phyloP scores from a whole-genome alignment of 2,113 vertebrate species.

The Colossoma macropomum region DNA sequence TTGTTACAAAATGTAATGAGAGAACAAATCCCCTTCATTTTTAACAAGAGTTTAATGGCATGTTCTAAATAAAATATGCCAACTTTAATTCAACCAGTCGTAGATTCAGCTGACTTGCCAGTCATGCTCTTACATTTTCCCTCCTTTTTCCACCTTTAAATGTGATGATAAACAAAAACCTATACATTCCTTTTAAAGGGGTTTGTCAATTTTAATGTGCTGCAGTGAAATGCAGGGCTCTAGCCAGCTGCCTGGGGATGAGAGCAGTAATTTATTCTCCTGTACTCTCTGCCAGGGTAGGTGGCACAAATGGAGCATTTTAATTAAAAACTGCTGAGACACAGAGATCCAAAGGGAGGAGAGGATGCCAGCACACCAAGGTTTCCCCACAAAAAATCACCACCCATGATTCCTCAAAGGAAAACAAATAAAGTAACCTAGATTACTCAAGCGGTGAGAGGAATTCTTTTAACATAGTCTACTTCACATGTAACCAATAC shows the following conservation, averaged over 20 bases:
- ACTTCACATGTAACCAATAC: neutral
- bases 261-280: constrained; percentile 60
- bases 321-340: constrained; percentile 80
- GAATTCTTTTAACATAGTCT: constrained; percentile 6
- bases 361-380: constrained; percentile 46
- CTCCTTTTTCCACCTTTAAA: constrained; percentile 3
- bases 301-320: constrained; percentile 73
- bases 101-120: neutral
- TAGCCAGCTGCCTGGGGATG: constrained; percentile 55
- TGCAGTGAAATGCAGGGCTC: constrained; percentile 43
- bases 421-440: constrained; percentile 54
- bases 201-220: constrained; percentile 55
- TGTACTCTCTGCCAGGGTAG: constrained; percentile 63
- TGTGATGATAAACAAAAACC: constrained; percentile 46
- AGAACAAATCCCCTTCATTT: no score
- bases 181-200: constrained; percentile 48
- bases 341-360: constrained; percentile 60
- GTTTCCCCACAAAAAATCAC: constrained; percentile 42
- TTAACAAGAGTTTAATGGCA: neutral
- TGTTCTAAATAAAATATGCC: neutral
- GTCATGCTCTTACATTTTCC: neutral
- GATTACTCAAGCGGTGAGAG: constrained; percentile 50
- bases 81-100: neutral
- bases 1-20: neutral
- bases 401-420: constrained; percentile 40